phyloP scores from a whole-genome alignment of 2,888 invertebrate genomes.

The Steinernema scapterisci region DNA sequence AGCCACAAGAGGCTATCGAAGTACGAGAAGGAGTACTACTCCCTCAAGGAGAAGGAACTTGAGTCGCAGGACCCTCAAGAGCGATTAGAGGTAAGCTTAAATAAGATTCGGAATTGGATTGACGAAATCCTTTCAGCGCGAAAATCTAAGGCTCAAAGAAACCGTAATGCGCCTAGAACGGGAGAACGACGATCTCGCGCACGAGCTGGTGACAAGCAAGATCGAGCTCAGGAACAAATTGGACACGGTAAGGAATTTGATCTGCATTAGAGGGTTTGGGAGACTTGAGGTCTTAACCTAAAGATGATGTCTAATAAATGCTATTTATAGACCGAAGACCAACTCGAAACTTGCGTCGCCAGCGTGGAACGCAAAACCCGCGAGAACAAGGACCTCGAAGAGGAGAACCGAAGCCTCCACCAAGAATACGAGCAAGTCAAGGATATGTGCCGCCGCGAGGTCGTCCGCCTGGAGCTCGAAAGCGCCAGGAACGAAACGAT shows the following conservation, averaged over 20 bases:
- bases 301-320: slow-evolving; percentile 23
- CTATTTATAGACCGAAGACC: slow-evolving; percentile 70
- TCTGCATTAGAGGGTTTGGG: too few species aligned
- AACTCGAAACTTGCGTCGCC: slow-evolving; percentile 68
- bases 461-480: slow-evolving; percentile 69
- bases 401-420: slow-evolving; percentile 75
- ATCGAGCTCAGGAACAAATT: slow-evolving; percentile 72
- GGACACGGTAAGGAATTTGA: slow-evolving; percentile 67
- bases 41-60: slow-evolving; percentile 74
- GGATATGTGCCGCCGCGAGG: slow-evolving; percentile 79
- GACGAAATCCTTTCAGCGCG: slow-evolving; percentile 54
- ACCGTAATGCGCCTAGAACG: slow-evolving; percentile 73
- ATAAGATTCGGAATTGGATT: too few species aligned
- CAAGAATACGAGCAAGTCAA: slow-evolving; percentile 71
- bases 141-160: slow-evolving; percentile 66
- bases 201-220: slow-evolving; percentile 73
- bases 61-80: slow-evolving; percentile 71
- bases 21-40: slow-evolving; percentile 87
- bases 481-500: slow-evolving; percentile 66
- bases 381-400: slow-evolving; percentile 76
- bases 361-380: slow-evolving; percentile 69
- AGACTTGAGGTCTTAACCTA: slow-evolving; percentile 23
- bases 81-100: slow-evolving; percentile 68
- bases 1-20: slow-evolving; percentile 82
- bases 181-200: slow-evolving; percentile 74